Evolutionary conservation across 2,113 vertebrate genomes (phyloP).

Genomic region (Atractosteus spatula): DNA sequence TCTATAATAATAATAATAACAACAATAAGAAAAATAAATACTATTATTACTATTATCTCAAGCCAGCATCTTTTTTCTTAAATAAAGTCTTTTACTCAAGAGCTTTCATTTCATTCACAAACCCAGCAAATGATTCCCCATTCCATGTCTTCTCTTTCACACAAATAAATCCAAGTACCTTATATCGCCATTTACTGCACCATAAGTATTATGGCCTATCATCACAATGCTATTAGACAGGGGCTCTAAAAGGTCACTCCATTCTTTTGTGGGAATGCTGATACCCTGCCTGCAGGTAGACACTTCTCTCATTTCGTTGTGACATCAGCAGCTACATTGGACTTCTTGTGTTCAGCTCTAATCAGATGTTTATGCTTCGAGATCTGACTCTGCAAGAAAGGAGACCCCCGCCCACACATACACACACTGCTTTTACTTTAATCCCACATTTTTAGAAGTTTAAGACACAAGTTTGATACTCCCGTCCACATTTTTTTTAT

Average conservation of each 20-base stretch:
- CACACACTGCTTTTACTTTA: constrained; percentile 2
- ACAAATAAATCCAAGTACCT: constrained; percentile 28
- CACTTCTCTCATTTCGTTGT: constrained; percentile 15
- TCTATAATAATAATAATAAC: too few relatives aligned
- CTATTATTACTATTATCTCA: not conserved
- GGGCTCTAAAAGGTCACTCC: constrained; percentile 29
- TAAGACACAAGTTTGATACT: constrained; percentile 7
- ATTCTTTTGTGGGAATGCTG: constrained; percentile 30
- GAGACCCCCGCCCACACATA: too few relatives aligned
- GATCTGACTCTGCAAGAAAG: not conserved
- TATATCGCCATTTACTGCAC: constrained; percentile 11
- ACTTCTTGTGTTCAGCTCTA: constrained; percentile 7
- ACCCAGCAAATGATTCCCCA: constrained; percentile 24
- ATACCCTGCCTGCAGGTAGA: constrained; percentile 22
- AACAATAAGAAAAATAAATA: not conserved
- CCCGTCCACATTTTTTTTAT: not conserved
- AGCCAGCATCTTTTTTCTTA: not conserved
- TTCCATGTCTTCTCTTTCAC: constrained; percentile 22
- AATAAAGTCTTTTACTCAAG: constrained; percentile 11
- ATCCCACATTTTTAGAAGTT: not conserved
- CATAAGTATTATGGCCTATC: constrained; percentile 14
- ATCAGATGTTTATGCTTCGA: not conserved
- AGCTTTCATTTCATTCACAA: constrained; percentile 6
- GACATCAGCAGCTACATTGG: constrained; percentile 15
- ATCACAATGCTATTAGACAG: constrained; percentile 20